Conservation (phyloP, 2,113 vertebrate species). For the Conger conger region DNA sequence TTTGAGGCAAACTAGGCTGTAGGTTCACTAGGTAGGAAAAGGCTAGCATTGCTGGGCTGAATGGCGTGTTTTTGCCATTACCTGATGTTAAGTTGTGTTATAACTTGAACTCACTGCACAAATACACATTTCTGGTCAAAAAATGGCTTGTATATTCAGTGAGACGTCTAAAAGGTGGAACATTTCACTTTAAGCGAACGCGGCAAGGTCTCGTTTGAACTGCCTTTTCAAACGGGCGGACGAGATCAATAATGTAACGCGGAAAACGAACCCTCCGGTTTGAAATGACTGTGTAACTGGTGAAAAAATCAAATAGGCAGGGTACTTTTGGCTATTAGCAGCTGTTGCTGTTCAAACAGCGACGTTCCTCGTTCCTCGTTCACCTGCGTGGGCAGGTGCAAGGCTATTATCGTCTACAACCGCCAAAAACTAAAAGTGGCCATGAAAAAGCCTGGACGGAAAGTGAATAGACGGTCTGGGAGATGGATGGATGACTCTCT, state of each 20-base stretch:
- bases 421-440: no score
- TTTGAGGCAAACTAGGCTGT: no score
- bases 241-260: not conserved
- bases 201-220: not conserved
- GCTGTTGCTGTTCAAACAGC: conserved; percentile 31
- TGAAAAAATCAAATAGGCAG: not conserved
- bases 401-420: no score
- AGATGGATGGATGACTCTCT: no score
- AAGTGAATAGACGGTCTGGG: no score
- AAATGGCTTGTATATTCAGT: not conserved
- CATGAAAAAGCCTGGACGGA: no score
- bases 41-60: no score
- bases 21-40: no score
- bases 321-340: not conserved
- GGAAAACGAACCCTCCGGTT: not conserved
- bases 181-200: not conserved
- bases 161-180: not conserved
- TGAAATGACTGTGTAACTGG: not conserved
- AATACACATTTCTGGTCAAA: not conserved
- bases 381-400: not conserved
- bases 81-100: no score
- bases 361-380: not conserved
- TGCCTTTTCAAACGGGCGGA: not conserved
- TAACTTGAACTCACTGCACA: no score
- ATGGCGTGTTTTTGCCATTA: no score